phyloP scores from a whole-genome alignment of 2,113 vertebrate genomes.

The Prunella himalayana region DNA sequence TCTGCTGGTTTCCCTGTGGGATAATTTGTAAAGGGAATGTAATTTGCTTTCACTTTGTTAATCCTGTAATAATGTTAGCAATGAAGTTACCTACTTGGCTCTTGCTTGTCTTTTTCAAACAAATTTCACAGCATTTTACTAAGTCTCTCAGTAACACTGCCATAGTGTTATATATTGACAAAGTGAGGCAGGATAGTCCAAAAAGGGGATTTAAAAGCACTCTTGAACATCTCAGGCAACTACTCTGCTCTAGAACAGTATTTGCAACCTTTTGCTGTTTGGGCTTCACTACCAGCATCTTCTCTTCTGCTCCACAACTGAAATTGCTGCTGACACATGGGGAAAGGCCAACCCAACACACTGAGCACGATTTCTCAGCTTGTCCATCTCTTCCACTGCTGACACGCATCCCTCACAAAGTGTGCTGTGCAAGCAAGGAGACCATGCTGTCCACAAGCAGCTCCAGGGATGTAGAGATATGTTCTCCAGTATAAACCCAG shows the following conservation, averaged over 20 bases:
- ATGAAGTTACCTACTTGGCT: not conserved
- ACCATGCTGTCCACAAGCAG: not conserved
- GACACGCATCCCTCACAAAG: accelerated
- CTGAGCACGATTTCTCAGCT: not conserved
- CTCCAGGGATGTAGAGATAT: not conserved
- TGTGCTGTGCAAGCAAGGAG: not conserved
- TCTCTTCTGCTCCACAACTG: not conserved
- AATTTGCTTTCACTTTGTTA: not conserved
- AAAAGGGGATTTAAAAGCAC: not conserved
- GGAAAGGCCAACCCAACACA: accelerated
- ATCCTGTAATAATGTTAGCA: not conserved
- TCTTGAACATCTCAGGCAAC: not conserved
- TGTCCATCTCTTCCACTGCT: not conserved
- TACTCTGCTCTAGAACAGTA: not conserved
- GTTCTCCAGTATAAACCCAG: not conserved
- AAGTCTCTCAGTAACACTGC: not conserved
- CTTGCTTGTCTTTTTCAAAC: not conserved
- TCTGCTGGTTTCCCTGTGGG: not conserved
- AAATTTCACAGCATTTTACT: not conserved
- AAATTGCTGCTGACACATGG: not conserved
- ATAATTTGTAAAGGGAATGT: not conserved
- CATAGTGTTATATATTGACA: not conserved
- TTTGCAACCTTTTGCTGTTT: not conserved
- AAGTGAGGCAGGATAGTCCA: not conserved
- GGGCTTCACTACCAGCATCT: not conserved